These are phyloP conservation scores for Andricus curvator DNA, from an alignment of 2,888 invertebrate genomes.

Conservation along the genomic window DNA sequence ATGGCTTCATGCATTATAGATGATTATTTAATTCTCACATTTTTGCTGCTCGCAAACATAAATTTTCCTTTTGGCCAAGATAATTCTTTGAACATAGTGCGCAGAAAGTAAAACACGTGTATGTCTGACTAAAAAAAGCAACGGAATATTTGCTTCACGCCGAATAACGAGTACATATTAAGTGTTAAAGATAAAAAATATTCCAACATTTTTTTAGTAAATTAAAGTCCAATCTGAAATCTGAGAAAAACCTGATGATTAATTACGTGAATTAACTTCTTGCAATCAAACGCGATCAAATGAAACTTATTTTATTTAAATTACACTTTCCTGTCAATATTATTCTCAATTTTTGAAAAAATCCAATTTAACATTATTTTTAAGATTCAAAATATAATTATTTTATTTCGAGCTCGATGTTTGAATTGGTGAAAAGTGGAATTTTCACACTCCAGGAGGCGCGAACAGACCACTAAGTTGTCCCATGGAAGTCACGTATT, in stretches of 20 bases:
- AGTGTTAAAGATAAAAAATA: not conserved
- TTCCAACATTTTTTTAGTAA: not conserved
- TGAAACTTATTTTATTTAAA: no score
- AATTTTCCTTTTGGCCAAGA: not conserved
- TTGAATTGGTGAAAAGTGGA: not conserved
- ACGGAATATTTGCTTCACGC: not conserved
- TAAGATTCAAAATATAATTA: not conserved
- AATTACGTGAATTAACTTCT: no score
- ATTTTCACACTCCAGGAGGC: not conserved
- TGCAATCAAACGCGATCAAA: no score
- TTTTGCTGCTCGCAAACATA: not conserved
- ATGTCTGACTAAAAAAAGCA: conserved; percentile 31
- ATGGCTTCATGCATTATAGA: not conserved
- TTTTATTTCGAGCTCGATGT: not conserved
- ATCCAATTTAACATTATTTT: not conserved
- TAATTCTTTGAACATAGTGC: not conserved
- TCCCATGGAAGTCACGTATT: conserved; percentile 11
- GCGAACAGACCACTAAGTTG: not conserved
- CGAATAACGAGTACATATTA: not conserved
- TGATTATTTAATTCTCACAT: not conserved
- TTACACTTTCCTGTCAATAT: no score
- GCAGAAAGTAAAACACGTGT: conserved; percentile 29
- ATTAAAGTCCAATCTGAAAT: not conserved
- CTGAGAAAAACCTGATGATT: no score
- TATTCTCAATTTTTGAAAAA: no score